phyloP scores from a whole-genome alignment of 2,797 vertebrate genomes.

The Centropyge bicolor region DNA sequence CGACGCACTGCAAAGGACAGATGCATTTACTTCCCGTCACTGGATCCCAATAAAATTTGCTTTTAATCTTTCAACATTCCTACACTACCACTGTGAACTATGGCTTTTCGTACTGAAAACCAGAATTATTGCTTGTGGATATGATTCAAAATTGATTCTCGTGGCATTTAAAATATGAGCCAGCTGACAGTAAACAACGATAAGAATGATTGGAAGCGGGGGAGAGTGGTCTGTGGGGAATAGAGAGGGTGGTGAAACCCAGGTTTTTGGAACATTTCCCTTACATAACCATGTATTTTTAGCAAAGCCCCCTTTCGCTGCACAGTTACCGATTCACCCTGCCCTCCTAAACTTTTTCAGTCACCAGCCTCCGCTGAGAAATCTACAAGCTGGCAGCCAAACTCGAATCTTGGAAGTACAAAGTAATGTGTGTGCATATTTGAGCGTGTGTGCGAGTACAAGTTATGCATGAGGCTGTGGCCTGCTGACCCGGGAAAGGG shows the following conservation, averaged over 20 bases:
- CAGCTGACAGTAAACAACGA: constrained; percentile 37
- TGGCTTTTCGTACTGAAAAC: neutral
- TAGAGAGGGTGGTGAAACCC: neutral
- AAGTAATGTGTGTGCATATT: constrained; percentile 13
- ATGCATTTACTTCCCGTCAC: constrained; percentile 43
- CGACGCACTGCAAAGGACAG: constrained; percentile 20
- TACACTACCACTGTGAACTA: neutral
- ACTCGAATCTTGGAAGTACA: constrained; percentile 24
- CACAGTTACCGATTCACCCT: constrained; percentile 30
- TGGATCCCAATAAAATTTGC: constrained; percentile 28
- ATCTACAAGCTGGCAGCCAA: constrained; percentile 39
- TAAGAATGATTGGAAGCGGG: constrained; percentile 9
- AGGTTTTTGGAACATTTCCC: constrained; percentile 29
- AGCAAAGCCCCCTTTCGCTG: constrained; percentile 21
- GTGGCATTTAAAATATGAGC: constrained; percentile 29
- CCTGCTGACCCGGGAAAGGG: constrained; percentile 60
- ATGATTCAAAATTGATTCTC: constrained; percentile 11
- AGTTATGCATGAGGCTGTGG: constrained; percentile 37
- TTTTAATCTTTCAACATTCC: constrained; percentile 46
- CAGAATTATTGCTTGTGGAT: constrained; percentile 5
- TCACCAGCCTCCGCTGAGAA: constrained; percentile 40
- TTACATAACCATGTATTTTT: constrained; percentile 56
- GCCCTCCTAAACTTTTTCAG: constrained; percentile 40
- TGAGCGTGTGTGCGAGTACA: constrained; percentile 8
- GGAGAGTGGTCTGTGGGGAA: constrained; percentile 12